These are phyloP conservation scores for Drosophila eohydei DNA, from an alignment of 2,888 invertebrate species.

Conservation along the genomic window DNA sequence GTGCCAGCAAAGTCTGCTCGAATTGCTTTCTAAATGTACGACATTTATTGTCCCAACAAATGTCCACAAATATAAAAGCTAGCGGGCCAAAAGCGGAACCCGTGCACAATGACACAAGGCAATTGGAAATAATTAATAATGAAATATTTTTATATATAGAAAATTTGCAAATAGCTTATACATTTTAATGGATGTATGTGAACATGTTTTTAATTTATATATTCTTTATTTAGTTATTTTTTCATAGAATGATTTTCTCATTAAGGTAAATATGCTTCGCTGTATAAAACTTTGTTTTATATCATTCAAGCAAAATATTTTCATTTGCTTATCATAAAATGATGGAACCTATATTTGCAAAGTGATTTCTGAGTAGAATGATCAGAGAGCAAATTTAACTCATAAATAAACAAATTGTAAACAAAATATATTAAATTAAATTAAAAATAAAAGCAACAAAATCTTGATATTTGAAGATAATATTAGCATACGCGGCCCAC, in stretches of 20 bases:
- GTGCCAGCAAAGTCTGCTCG: conserved; percentile 23
- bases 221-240: too few species aligned
- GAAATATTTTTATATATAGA: not conserved
- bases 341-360: not conserved
- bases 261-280: too few species aligned
- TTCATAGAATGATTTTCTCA: too few species aligned
- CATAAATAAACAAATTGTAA: not conserved
- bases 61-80: conserved; percentile 22
- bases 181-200: too few species aligned
- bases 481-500: conserved; percentile 2
- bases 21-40: conserved; percentile 38
- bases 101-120: conserved; percentile 11
- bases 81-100: conserved; percentile 12
- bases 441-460: not conserved
- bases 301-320: not conserved
- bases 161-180: too few species aligned
- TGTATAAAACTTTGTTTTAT: not conserved
- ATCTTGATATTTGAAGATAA: not conserved
- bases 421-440: not conserved
- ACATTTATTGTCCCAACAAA: conserved; percentile 25
- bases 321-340: not conserved
- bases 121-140: not conserved
- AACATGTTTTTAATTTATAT: too few species aligned
- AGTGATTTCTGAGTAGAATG: not conserved
- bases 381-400: not conserved